These are phyloP conservation scores for Zaprionus africanus DNA, from an alignment of 1,140 invertebrate genomes.

Conservation along the genomic window DNA sequence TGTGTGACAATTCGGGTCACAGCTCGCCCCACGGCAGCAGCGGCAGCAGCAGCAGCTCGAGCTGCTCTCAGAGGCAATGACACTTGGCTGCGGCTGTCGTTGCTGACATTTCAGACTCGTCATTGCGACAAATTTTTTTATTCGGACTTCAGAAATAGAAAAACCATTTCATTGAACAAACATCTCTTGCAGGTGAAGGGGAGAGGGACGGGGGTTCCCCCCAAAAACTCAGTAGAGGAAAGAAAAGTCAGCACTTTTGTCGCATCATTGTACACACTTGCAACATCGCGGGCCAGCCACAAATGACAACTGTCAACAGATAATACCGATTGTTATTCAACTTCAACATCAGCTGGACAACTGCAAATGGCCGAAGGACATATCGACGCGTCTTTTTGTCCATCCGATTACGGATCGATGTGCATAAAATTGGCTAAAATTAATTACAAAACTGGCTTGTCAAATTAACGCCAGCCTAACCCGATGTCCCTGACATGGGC, in stretches of 20 bases:
- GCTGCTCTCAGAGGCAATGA: slow-evolving; percentile 68
- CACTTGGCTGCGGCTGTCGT: slow-evolving; percentile 71
- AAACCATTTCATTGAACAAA: slow-evolving; percentile 42
- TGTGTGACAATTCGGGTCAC: slow-evolving; percentile 68
- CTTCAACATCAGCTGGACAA: slow-evolving; percentile 2
- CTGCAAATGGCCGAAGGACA: slow-evolving; percentile 38
- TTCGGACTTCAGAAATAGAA: slow-evolving; percentile 29
- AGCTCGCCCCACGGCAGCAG: slow-evolving; percentile 48
- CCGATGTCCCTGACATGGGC: slow-evolving; percentile 57
- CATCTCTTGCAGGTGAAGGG: not conserved
- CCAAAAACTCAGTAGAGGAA: slow-evolving; percentile 18
- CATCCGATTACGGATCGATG: slow-evolving; percentile 32
- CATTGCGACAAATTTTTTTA: slow-evolving; percentile 65
- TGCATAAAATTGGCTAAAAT: slow-evolving; percentile 59
- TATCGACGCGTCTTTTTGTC: slow-evolving; percentile 1
- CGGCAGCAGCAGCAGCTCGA: not conserved
- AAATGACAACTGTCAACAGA: slow-evolving; percentile 6
- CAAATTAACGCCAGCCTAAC: slow-evolving; percentile 51
- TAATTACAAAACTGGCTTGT: slow-evolving; percentile 64
- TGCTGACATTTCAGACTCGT: slow-evolving; percentile 76
- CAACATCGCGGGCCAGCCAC: not conserved
- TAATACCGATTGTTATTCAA: slow-evolving; percentile 19
- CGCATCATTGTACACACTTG: slow-evolving; percentile 24
- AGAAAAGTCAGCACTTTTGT: slow-evolving; percentile 29
- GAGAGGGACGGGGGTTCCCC: too few species aligned